Evolutionary conservation across 1,140 invertebrate species (phyloP).

Genomic region (Drosophila pseudoobscura): DNA sequence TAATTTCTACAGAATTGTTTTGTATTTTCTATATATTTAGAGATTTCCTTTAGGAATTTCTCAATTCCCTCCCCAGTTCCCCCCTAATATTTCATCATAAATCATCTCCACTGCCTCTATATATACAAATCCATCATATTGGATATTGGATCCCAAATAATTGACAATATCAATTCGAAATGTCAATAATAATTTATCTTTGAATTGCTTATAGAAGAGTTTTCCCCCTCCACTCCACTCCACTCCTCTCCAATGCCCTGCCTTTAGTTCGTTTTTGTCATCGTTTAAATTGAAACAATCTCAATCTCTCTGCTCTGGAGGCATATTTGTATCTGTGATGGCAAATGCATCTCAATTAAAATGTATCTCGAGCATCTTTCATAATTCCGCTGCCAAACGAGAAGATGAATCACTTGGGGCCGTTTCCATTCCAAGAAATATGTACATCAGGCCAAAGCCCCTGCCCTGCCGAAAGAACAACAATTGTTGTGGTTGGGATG

Average conservation of each 20-base stretch:
- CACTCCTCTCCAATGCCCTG: no score
- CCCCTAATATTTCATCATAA: no score
- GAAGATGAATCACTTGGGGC: conserved; percentile 42
- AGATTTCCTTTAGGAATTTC: no score
- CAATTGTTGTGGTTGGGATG: conserved; percentile 36
- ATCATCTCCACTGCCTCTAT: no score
- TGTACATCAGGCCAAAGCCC: conserved; percentile 38
- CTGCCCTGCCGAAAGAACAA: conserved; percentile 19
- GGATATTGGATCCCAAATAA: neutral
- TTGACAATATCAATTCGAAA: neutral
- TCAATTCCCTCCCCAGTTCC: neutral
- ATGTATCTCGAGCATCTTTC: conserved; percentile 41
- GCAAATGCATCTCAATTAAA: conserved; percentile 51
- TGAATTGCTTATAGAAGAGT: neutral
- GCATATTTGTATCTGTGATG: conserved; percentile 9
- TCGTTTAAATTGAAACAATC: conserved; percentile 21
- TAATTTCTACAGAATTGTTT: no score
- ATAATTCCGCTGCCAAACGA: conserved; percentile 18
- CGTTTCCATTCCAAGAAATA: conserved; percentile 31
- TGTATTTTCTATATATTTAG: no score
- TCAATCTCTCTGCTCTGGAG: conserved; percentile 4
- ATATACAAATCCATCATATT: no score
- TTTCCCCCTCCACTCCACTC: no score
- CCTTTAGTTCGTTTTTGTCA: neutral
- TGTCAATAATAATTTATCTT: neutral